Evolutionary conservation across 2,888 invertebrate species (phyloP).

Genomic region (Heliconius aoede): DNA sequence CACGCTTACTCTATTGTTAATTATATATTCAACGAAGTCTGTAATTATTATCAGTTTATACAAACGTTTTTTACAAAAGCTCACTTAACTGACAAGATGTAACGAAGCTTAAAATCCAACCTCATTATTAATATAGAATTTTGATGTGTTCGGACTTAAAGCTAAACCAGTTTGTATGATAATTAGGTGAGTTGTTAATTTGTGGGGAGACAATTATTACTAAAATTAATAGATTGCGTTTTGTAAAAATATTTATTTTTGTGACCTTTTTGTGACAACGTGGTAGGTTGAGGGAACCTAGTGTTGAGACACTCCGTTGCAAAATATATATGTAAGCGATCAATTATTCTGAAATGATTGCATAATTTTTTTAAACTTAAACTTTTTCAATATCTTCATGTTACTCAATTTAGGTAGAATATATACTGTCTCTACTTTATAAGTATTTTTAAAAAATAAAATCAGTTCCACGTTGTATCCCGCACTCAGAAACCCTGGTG

Average conservation of each 20-base stretch:
- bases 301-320: too few relatives aligned
- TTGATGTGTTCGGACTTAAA: slow-evolving; percentile 68
- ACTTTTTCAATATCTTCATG: too few relatives aligned
- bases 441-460: too few relatives aligned
- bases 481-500: too few relatives aligned
- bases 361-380: too few relatives aligned
- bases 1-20: slow-evolving; percentile 52
- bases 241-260: slow-evolving; percentile 32
- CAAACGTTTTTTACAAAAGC: slow-evolving; percentile 61
- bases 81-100: slow-evolving; percentile 66
- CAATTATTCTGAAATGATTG: too few relatives aligned
- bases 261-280: too few relatives aligned
- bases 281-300: too few relatives aligned
- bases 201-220: slow-evolving; percentile 68
- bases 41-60: slow-evolving; percentile 59
- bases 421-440: too few relatives aligned
- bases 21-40: slow-evolving; percentile 56
- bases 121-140: slow-evolving; percentile 77
- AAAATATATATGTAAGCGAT: too few relatives aligned
- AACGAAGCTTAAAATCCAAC: slow-evolving; percentile 76
- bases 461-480: too few relatives aligned
- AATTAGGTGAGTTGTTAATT: slow-evolving; percentile 62
- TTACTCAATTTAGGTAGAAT: too few relatives aligned
- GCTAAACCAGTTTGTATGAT: slow-evolving; percentile 70
- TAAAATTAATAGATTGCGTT: slow-evolving; percentile 40